A percentile compares a stretch with the other conserved stretches of the same genome.
Conservation (phyloP, 2,888 invertebrate genomes). For the Pterostichus niger region DNA sequence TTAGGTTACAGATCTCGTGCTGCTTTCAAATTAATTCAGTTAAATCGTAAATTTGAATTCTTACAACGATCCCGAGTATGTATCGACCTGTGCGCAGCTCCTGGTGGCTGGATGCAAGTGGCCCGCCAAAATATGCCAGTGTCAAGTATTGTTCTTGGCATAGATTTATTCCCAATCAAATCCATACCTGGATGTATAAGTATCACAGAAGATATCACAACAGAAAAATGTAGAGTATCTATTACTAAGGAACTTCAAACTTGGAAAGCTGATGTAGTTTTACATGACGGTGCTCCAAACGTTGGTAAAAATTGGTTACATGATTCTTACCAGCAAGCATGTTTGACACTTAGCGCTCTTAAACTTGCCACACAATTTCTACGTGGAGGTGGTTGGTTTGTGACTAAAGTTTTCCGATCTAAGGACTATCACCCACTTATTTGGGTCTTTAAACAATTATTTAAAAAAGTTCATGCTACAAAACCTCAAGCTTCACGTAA, state of each 20-base stretch:
- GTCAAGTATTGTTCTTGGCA: constrained; percentile 95
- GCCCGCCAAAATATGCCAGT: constrained; percentile 98
- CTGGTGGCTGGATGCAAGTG: constrained; percentile 99
- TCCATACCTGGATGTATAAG: constrained; percentile 94
- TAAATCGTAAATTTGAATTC: constrained; percentile 98
- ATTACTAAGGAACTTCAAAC: constrained; percentile 92
- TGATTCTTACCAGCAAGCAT: constrained; percentile 97
- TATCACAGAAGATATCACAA: constrained; percentile 96
- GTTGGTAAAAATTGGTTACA: constrained; percentile 97
- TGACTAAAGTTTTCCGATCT: constrained; percentile 98
- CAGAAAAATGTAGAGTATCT: constrained; percentile 92
- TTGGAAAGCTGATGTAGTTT: constrained; percentile 97
- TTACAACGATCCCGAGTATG: constrained; percentile 97
- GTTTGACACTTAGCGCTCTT: constrained; percentile 94
- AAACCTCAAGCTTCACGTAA: constrained; percentile 99
- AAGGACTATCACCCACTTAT: constrained; percentile 97
- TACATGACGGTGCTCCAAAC: constrained; percentile 99
- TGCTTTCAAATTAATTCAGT: constrained; percentile 98
- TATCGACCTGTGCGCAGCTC: constrained; percentile 98
- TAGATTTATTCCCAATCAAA: constrained; percentile 97
- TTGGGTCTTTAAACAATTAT: constrained; percentile 97
- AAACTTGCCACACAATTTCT: constrained; percentile 95
- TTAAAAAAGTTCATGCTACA: constrained; percentile 97
- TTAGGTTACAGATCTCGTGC: constrained; percentile 97
- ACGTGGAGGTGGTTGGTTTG: constrained; percentile 95